Evolutionary conservation across 2,797 vertebrate species (phyloP).

Genomic region (Enteromius anoplus): DNA sequence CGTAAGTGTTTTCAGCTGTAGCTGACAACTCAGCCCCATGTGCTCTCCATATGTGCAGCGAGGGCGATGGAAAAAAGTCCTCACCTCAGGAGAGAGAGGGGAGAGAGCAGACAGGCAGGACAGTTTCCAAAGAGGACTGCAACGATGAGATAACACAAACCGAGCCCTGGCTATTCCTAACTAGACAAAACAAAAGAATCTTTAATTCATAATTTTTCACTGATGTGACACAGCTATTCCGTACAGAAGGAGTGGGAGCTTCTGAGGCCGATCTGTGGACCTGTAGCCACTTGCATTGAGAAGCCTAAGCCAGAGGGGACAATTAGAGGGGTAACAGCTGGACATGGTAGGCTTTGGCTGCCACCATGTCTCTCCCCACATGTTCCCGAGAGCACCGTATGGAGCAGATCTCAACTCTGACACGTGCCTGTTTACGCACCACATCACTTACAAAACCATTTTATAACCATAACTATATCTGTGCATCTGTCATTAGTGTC

Average conservation of each 20-base stretch:
- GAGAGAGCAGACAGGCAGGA: conserved; percentile 49
- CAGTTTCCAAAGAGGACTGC: conserved; percentile 55
- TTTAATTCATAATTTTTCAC: conserved; percentile 50
- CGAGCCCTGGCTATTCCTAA: conserved; percentile 46
- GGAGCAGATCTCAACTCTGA: not conserved
- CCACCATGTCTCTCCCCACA: conserved; percentile 38
- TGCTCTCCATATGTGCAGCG: conserved; percentile 56
- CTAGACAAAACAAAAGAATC: conserved; percentile 51
- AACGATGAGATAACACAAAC: conserved; percentile 53
- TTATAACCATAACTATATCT: conserved; percentile 20
- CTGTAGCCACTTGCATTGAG: conserved; percentile 3
- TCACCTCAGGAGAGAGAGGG: conserved; percentile 20
- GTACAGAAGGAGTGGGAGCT: conserved; percentile 6
- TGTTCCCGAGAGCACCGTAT: not conserved
- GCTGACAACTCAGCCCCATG: conserved; percentile 55
- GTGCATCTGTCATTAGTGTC: conserved; percentile 5
- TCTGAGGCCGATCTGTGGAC: conserved; percentile 10
- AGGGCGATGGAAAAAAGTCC: conserved; percentile 21
- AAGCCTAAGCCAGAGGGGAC: conserved; percentile 20
- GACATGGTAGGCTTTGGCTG: conserved; percentile 46
- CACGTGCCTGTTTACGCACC: conserved; percentile 3
- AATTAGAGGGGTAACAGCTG: conserved; percentile 53
- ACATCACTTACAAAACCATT: conserved; percentile 13
- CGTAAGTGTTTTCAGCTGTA: conserved; percentile 60
- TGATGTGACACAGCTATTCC: conserved; percentile 54